Base-by-base conservation (phyloP, 2,797 vertebrate species). In the Melanotaenia parkinsoni region DNA sequence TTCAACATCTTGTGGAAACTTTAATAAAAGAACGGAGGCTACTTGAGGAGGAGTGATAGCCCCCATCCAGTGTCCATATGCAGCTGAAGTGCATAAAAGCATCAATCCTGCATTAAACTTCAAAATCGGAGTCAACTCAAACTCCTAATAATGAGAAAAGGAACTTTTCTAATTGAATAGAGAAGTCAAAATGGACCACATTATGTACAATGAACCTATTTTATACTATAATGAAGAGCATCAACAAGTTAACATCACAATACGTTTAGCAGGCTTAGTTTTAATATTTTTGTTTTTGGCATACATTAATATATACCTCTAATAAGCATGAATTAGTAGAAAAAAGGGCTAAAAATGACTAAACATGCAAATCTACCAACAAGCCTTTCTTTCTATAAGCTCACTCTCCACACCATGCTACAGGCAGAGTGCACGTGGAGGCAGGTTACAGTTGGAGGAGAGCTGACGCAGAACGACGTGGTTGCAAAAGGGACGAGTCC, bases 381-480 rank as follows among this genome's bases (percentile, higher is more conserved):
- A 68, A 60, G 47, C 22, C 16, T 3, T 26, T 26, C 38, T 58
- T n/a, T 38, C n/a, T 35, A 72, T 58, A 5, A 72, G 66, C 33
- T 79, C 63, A 76, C 71, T 70, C 84, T 73, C 72, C 87, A 92
- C 88, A 91, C 86, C 89, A 86, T 91, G 91, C 91, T 79, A 84
- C 72, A 79, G 64, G 65, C 74, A 4, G 51, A 72, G 53, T 13
- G 67, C 53, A 82, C 12, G 51, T 40, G 64, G 72, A 80, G 77
- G 88, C 51, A 72, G 83, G 95, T 97, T 97, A 98, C 96, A 94
- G 90, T 43, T 89, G 91, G 93, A 88, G 89, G 95, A 95, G 79
- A 95, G 86, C 87, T 84, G 91, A 77, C 84, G 94, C 60, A 87
- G 93, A 87, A 95, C 90, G 77, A 87, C 85, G 84, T 95, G 94